Conservation (phyloP, 2,797 vertebrate genomes). For the Poliocrania exsul region DNA sequence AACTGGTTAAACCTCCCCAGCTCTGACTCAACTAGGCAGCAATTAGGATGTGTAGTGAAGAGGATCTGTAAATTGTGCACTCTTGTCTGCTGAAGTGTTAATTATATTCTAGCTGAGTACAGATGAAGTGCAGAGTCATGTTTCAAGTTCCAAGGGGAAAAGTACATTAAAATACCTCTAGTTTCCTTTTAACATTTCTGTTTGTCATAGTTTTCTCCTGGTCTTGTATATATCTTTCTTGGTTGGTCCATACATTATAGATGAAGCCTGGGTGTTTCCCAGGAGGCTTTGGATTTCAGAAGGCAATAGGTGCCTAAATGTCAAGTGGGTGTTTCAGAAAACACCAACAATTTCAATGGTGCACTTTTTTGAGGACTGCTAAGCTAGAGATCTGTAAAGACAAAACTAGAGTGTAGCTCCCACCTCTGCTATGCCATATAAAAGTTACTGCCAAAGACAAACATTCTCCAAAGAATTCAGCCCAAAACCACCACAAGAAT, state of each 20-base stretch:
- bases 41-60: neutral
- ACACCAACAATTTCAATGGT: neutral
- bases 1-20: neutral
- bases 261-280: neutral
- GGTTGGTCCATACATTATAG: neutral
- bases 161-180: neutral
- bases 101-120: neutral
- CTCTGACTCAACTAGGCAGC: slow-evolving; percentile 11
- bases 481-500: neutral
- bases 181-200: neutral
- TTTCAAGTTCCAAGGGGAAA: neutral
- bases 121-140: neutral
- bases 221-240: neutral
- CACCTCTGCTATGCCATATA: neutral
- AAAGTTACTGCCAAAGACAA: neutral
- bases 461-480: neutral
- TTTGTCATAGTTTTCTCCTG: neutral
- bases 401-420: neutral
- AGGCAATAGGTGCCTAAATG: neutral
- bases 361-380: neutral
- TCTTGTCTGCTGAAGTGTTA: neutral
- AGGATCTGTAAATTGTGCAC: neutral
- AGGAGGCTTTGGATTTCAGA: neutral
- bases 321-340: neutral
- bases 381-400: neutral